Percentiles rank a stretch among this genome's conserved stretches.
Evolutionary conservation across 2,888 invertebrate genomes (phyloP).

Genomic region (Mayetiola destructor): DNA sequence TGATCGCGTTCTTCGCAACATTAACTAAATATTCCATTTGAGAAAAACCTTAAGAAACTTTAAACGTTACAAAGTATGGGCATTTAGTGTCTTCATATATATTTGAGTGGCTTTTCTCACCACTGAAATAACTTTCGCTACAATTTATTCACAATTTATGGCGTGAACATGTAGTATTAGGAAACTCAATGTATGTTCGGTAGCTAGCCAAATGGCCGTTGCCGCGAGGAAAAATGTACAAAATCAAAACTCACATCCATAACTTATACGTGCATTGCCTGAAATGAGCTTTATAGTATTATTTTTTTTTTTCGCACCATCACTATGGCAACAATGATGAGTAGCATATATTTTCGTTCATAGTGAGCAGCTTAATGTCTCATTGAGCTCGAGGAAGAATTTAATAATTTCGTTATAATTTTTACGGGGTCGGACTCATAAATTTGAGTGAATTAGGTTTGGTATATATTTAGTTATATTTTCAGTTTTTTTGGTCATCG

Average conservation of each 20-base stretch:
- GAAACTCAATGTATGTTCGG: too few relatives aligned
- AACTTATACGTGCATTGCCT: slow-evolving; percentile 1
- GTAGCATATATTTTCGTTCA: not conserved
- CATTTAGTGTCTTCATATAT: not conserved
- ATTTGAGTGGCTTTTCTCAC: not conserved
- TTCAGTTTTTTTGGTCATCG: not conserved
- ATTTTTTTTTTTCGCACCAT: not conserved
- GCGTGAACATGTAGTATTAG: slow-evolving; percentile 10
- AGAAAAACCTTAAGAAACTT: not conserved
- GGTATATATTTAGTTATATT: not conserved
- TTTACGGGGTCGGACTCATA: slow-evolving; percentile 12
- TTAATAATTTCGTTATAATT: slow-evolving; percentile 15
- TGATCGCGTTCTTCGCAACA: not conserved
- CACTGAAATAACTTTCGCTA: not conserved
- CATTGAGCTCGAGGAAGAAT: slow-evolving; percentile 11
- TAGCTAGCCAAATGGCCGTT: too few relatives aligned
- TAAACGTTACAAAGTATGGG: slow-evolving; percentile 11
- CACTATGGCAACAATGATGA: not conserved
- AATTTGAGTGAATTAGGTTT: slow-evolving; percentile 13
- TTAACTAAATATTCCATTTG: not conserved
- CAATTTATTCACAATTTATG: slow-evolving; percentile 4
- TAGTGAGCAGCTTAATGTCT: slow-evolving; percentile 2
- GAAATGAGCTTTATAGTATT: not conserved
- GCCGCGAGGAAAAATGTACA: not conserved
- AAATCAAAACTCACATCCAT: not conserved